Evolutionary conservation across 1,140 invertebrate genomes (phyloP).

Genomic region (Drosophila grimshawi): DNA sequence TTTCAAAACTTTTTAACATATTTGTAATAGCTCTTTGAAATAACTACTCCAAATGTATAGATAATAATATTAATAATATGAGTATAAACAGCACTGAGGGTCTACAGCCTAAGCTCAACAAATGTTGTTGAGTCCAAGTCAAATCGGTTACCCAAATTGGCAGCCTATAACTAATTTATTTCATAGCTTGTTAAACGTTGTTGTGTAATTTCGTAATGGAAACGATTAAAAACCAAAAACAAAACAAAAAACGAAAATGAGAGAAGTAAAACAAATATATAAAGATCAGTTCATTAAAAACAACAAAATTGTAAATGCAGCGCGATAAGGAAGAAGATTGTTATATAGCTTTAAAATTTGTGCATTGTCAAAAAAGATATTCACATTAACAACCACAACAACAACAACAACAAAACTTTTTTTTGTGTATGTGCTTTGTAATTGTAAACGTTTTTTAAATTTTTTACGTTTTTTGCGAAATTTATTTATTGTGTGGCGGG

Average conservation of each 20-base stretch:
- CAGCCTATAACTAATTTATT: constrained; percentile 23
- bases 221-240: constrained; percentile 29
- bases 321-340: constrained; percentile 30
- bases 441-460: constrained; percentile 64
- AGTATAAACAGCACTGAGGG: constrained; percentile 32
- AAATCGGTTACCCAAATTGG: constrained; percentile 18
- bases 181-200: constrained; percentile 41
- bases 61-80: constrained; percentile 16
- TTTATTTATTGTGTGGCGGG: constrained; percentile 29
- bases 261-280: constrained; percentile 3
- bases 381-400: constrained; percentile 33
- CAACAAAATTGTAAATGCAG: constrained; percentile 25
- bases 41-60: constrained; percentile 37
- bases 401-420: constrained; percentile 35
- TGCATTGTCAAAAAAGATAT: constrained; percentile 34
- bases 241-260: constrained; percentile 12
- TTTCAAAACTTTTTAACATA: constrained; percentile 22
- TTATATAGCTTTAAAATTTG: constrained; percentile 53
- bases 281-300: constrained; percentile 13
- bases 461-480: constrained; percentile 44
- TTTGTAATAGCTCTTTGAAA: constrained; percentile 30
- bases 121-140: constrained; percentile 13
- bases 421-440: constrained; percentile 67
- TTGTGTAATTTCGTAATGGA: constrained; percentile 13
- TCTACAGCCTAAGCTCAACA: constrained; percentile 17